phyloP scores from a whole-genome alignment of 2,888 invertebrate species.

The Athalia circularis region DNA sequence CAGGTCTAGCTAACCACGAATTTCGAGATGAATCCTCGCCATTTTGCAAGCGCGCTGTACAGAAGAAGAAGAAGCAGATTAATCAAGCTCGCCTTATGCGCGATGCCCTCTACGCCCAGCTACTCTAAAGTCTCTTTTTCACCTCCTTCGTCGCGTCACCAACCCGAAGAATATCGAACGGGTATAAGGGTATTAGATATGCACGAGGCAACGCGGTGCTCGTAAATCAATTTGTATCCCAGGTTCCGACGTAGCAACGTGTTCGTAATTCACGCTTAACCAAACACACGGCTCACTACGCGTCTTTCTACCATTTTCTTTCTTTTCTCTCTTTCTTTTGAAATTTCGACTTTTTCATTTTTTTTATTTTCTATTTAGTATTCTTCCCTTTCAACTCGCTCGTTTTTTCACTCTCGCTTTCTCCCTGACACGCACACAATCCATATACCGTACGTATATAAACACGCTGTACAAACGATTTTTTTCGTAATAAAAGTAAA shows the following conservation, averaged over 20 bases:
- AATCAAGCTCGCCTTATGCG: slow-evolving; percentile 16
- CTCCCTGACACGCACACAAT: too few relatives aligned
- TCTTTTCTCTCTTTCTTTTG: slow-evolving; percentile 14
- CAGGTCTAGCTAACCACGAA: background rate
- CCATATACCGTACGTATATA: too few relatives aligned
- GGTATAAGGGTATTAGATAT: slow-evolving; percentile 68
- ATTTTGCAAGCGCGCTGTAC: background rate
- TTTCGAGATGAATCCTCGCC: background rate
- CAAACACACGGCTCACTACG: slow-evolving; percentile 60
- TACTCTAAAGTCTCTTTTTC: background rate
- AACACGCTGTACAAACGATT: too few relatives aligned
- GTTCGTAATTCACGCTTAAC: slow-evolving; percentile 73
- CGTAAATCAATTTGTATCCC: slow-evolving; percentile 73
- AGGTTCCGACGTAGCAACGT: slow-evolving; percentile 62
- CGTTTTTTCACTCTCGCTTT: background rate
- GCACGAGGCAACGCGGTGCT: slow-evolving; percentile 66
- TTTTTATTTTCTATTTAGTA: background rate
- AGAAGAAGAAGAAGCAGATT: slow-evolving; percentile 24
- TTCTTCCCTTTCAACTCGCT: background rate
- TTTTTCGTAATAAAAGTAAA: background rate
- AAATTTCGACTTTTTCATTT: background rate
- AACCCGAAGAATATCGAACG: slow-evolving; percentile 63
- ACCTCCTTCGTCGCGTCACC: slow-evolving; percentile 54
- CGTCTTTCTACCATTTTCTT: slow-evolving; percentile 31
- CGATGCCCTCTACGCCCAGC: background rate